A percentile compares a stretch with the other conserved stretches of the same genome.
Conservation (phyloP, 2,888 invertebrate species). For the Kuschelorhynchus macadamiae region DNA sequence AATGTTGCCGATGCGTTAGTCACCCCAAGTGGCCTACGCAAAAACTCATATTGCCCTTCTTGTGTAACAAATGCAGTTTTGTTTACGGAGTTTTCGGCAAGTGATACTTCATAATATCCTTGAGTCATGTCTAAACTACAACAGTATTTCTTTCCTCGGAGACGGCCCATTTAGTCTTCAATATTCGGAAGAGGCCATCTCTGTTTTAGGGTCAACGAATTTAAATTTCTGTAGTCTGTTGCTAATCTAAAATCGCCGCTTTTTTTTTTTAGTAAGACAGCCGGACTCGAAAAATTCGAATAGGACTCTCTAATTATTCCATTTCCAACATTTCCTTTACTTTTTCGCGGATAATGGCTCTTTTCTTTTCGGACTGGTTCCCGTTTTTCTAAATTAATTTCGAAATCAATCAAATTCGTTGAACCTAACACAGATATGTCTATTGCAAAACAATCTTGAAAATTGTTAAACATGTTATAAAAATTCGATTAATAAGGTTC, state of each 20-base stretch:
- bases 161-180: slow-evolving; percentile 14
- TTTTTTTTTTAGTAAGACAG: neutral
- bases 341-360: slow-evolving; percentile 17
- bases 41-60: slow-evolving; percentile 59
- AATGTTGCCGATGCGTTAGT: slow-evolving; percentile 60
- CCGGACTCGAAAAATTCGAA: neutral
- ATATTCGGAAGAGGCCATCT: no score
- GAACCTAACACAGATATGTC: slow-evolving; percentile 41
- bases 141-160: slow-evolving; percentile 49
- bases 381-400: slow-evolving; percentile 50
- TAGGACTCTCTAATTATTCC: neutral
- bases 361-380: slow-evolving; percentile 53
- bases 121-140: slow-evolving; percentile 56
- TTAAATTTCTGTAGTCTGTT: no score
- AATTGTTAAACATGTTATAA: slow-evolving; percentile 9
- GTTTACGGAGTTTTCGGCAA: slow-evolving; percentile 50
- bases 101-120: slow-evolving; percentile 60
- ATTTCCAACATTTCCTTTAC: slow-evolving; percentile 24
- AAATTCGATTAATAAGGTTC: slow-evolving; percentile 3
- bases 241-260: neutral
- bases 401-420: slow-evolving; percentile 50
- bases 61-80: slow-evolving; percentile 60
- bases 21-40: slow-evolving; percentile 60
- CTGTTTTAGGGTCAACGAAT: no score
- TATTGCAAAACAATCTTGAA: slow-evolving; percentile 37